Conservation (phyloP, 2,113 vertebrate species). For the Jaculus jaculus region DNA sequence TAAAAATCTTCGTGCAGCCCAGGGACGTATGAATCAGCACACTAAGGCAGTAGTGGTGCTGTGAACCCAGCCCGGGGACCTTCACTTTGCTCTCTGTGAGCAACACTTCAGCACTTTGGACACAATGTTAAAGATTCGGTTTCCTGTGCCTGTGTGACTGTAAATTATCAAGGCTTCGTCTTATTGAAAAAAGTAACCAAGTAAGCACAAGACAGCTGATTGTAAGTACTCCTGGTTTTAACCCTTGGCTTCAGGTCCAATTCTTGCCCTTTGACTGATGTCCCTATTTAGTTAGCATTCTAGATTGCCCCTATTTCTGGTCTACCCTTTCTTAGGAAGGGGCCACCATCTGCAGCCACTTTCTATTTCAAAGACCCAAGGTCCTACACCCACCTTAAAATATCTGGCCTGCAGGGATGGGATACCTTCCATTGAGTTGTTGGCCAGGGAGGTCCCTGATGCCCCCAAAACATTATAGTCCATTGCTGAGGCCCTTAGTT, state of each 20-base stretch:
- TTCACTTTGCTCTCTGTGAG: not conserved
- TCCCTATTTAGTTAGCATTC: not conserved
- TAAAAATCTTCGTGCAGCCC: not conserved
- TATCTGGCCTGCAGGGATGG: not conserved
- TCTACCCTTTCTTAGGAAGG: not conserved
- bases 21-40: not conserved
- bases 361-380: not conserved
- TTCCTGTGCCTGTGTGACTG: not conserved
- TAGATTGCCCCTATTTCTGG: not conserved
- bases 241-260: not conserved
- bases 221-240: not conserved
- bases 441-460: no score
- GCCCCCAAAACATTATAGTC: no score
- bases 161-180: not conserved
- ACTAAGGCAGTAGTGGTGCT: not conserved
- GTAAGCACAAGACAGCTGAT: not conserved
- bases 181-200: not conserved
- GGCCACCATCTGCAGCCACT: not conserved
- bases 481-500: no score
- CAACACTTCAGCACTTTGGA: not conserved
- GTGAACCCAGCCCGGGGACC: not conserved
- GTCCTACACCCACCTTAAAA: not conserved
- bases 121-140: not conserved
- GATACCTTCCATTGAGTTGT: no score
- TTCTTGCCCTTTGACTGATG: not conserved